Base-by-base conservation (phyloP, 2,797 vertebrate species). In the Pseudochromis fuscus region DNA sequence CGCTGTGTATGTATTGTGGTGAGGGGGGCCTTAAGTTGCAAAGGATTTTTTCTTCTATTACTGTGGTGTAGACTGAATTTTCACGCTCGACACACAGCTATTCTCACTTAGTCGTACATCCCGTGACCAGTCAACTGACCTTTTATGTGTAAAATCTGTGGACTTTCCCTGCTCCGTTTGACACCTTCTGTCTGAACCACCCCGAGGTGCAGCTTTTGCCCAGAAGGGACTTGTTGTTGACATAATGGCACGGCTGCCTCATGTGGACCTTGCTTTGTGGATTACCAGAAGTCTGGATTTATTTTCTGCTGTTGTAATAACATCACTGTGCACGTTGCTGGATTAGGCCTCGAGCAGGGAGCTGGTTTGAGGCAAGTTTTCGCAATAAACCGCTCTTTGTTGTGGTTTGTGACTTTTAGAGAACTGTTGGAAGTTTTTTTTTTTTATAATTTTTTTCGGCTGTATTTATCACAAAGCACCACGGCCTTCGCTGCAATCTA, bases 201-300 rank as follows among this genome's bases (percentile, higher is more conserved):
- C 4, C 67, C 28, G 45, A 62, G 33, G 38, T 59, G 23, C 40
- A 35, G 60, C 61, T 53, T 62, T 72, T 70, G 72, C 83, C 55
- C 59, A 53, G 35, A 48, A n/a, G 35, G 67, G 73, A 66, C 67
- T 61, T 76, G 71, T 58, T 67, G 74, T 69, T 89, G 80, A 87
- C 79, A 68, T 78, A 79, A 83, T 38, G 75, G 65, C 70, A 49
- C 81, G 79, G 81, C 90, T 87, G 88, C 62, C 37, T 85, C 78
- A 61, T 76, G 84, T 72, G 87, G 77, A 72, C 82, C 48, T 72
- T 79, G 83, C 72, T 82, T 87, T 87, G 80, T 85, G 87, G 85
- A 91, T 92, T 90, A 93, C 15, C 79, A 84, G 56, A 75, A 87
- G 82, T 89, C 84, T 89, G 88, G 86, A 87, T 91, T 90, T 89